Evolutionary conservation across 2,888 invertebrate genomes (phyloP).

Genomic region (Eueremaeus valkanovi): DNA sequence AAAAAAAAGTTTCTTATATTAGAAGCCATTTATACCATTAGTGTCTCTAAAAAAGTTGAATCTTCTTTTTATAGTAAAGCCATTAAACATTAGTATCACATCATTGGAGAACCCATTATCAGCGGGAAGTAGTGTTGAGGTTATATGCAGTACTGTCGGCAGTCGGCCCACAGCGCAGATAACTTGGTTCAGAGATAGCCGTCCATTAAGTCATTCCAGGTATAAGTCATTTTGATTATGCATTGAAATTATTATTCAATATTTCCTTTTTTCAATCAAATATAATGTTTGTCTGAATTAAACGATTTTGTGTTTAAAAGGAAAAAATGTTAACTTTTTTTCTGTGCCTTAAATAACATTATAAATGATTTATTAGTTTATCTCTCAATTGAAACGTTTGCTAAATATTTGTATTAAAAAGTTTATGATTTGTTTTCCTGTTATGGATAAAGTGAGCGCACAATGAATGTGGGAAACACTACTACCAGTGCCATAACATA

Average conservation of each 20-base stretch:
- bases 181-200: conserved; percentile 13
- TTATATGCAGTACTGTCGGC: neutral
- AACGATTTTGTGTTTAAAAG: no score
- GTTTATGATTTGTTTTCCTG: neutral
- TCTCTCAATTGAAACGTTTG: neutral
- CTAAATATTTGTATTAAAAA: neutral
- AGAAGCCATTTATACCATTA: neutral
- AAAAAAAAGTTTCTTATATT: neutral
- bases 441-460: neutral
- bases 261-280: no score
- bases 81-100: neutral
- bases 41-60: neutral
- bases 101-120: conserved; percentile 20
- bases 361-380: neutral
- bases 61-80: neutral
- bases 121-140: neutral
- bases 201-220: conserved; percentile 23
- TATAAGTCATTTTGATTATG: neutral
- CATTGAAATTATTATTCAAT: neutral
- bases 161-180: conserved; percentile 11
- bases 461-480: neutral
- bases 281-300: no score
- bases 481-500: conserved; percentile 22
- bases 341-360: no score
- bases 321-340: no score